Percentiles rank a stretch among this genome's conserved stretches.
Evolutionary conservation across 2,797 vertebrate genomes (phyloP).

Genomic region (Rhincodon typus): DNA sequence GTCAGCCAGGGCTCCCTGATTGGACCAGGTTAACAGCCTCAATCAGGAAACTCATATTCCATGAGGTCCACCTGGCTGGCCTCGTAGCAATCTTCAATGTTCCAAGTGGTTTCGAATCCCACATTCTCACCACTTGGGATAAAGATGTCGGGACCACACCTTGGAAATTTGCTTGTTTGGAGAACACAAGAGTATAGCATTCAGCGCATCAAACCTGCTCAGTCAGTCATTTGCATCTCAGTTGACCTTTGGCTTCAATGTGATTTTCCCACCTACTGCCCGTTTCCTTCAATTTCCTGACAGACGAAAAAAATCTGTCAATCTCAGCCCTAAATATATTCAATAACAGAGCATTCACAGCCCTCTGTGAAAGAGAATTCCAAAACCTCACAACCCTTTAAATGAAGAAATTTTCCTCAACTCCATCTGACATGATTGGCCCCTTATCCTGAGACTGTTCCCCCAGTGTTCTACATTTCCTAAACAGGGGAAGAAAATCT

Average conservation of each 20-base stretch:
- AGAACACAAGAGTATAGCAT: background rate
- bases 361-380: background rate
- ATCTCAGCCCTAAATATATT: background rate
- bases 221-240: background rate
- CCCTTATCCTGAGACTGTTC: background rate
- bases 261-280: background rate
- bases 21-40: no score
- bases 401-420: background rate
- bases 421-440: background rate
- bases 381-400: background rate
- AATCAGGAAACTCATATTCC: no score
- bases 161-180: background rate
- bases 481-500: background rate
- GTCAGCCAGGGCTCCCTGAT: no score
- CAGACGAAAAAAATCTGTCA: background rate
- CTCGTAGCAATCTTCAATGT: background rate
- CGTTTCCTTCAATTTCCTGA: background rate
- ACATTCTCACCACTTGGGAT: background rate
- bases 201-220: background rate
- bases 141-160: no score
- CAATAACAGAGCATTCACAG: background rate
- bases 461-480: background rate
- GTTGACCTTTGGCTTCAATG: background rate
- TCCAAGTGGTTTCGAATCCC: background rate
- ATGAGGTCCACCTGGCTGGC: no score